Conservation (phyloP, 2,888 invertebrate genomes). For the Venustoraphidia nigricollis region DNA sequence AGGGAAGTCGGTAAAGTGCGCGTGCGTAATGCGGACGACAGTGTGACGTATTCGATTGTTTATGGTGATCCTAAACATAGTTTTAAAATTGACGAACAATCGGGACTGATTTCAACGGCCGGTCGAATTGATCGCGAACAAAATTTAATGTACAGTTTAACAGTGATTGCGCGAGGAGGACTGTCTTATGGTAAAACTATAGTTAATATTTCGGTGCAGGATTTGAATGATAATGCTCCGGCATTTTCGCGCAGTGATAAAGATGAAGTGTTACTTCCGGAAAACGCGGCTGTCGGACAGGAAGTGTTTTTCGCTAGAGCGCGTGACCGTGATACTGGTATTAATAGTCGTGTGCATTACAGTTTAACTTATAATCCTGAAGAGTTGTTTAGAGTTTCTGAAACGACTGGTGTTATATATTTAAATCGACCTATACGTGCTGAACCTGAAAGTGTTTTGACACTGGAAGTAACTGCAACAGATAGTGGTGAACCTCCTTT, state of each 20-base stretch:
- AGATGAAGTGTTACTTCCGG: slow-evolving; percentile 64
- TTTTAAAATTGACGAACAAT: slow-evolving; percentile 66
- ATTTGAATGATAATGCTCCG: slow-evolving; percentile 87
- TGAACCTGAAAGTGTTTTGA: slow-evolving; percentile 54
- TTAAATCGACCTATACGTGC: slow-evolving; percentile 63
- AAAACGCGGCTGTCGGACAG: slow-evolving; percentile 87
- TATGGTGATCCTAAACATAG: slow-evolving; percentile 63
- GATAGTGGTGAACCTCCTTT: slow-evolving; percentile 66
- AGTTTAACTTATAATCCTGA: slow-evolving; percentile 65
- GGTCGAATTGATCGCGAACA: slow-evolving; percentile 74
- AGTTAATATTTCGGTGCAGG: slow-evolving; percentile 68
- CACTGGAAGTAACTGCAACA: slow-evolving; percentile 68
- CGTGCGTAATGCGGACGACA: slow-evolving; percentile 29
- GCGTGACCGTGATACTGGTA: slow-evolving; percentile 72
- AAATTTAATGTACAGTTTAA: slow-evolving; percentile 57
- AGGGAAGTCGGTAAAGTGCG: slow-evolving; percentile 66
- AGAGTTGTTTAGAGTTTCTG: slow-evolving; percentile 68
- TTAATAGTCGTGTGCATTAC: slow-evolving; percentile 77
- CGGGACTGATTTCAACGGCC: slow-evolving; percentile 63
- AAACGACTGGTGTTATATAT: slow-evolving; percentile 78
- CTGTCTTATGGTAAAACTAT: slow-evolving; percentile 60
- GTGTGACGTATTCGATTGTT: slow-evolving; percentile 58
- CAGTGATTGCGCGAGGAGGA: slow-evolving; percentile 63
- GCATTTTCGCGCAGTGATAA: slow-evolving; percentile 55
- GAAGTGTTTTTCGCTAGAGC: slow-evolving; percentile 82